These are phyloP conservation scores for Ceryle rudis DNA, from an alignment of 2,797 vertebrate genomes.

Conservation along the genomic window DNA sequence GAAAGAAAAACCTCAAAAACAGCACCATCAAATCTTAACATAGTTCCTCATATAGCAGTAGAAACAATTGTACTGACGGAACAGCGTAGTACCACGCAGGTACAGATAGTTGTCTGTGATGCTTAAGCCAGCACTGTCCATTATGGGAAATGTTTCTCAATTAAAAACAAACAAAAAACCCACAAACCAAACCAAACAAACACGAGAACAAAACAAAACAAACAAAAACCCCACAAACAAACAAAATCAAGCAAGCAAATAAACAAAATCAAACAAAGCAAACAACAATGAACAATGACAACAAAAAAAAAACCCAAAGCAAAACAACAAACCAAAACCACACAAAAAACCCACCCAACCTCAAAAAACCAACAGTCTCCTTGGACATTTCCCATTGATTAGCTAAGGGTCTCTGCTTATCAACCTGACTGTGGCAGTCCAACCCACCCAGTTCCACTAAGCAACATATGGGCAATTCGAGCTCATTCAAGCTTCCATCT, in stretches of 20 bases:
- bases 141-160: not conserved
- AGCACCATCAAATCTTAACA: not conserved
- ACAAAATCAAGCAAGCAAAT: too few species aligned
- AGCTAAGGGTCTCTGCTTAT: not conserved
- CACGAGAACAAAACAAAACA: too few species aligned
- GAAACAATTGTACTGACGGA: not conserved
- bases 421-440: rapidly evolving
- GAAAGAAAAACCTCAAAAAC: not conserved
- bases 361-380: too few species aligned
- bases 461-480: not conserved
- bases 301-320: too few species aligned
- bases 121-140: not conserved
- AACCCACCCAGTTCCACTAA: not conserved
- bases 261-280: too few species aligned
- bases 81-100: not conserved
- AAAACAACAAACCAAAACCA: too few species aligned
- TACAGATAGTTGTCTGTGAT: not conserved
- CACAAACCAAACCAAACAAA: too few species aligned
- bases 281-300: too few species aligned
- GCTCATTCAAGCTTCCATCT: not conserved
- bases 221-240: too few species aligned
- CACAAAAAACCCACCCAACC: too few species aligned
- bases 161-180: too few species aligned
- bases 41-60: not conserved
- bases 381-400: not conserved